phyloP scores from a whole-genome alignment of 2,797 vertebrate species.

The Arremon aurantiirostris region DNA sequence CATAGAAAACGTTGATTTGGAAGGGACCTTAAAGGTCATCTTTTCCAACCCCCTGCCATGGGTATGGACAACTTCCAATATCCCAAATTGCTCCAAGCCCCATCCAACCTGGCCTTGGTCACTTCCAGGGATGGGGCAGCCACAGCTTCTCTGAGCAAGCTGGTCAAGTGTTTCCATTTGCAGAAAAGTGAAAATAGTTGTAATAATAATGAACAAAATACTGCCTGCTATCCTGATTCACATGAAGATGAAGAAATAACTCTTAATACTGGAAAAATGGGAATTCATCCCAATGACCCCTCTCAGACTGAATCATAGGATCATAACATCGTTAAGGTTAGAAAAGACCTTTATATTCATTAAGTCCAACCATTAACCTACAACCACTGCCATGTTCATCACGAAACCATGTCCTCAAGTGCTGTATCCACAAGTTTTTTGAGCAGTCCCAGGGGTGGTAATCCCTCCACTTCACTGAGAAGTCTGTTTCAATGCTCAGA shows the following conservation, averaged over 20 bases:
- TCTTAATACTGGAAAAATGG: not conserved
- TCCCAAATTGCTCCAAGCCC: not conserved
- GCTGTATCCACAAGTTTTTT: not conserved
- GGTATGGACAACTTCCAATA: not conserved
- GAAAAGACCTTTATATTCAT: not conserved
- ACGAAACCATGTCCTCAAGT: rapidly evolving
- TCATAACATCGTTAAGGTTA: rapidly evolving
- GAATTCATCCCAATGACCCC: not conserved
- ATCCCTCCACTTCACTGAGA: not conserved
- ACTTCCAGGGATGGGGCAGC: not conserved
- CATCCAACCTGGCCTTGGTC: not conserved
- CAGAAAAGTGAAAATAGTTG: not conserved
- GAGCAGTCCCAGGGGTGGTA: not conserved
- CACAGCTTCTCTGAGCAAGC: not conserved
- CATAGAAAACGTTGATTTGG: not conserved
- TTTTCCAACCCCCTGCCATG: not conserved
- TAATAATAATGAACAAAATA: not conserved
- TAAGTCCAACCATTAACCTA: not conserved
- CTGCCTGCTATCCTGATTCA: not conserved
- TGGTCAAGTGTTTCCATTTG: rapidly evolving
- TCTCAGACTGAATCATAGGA: not conserved
- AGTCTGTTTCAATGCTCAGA: not conserved
- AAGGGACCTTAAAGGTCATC: not conserved
- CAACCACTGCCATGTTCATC: too few species aligned
- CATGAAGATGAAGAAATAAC: not conserved